These are phyloP conservation scores for Tetranychus truncatus DNA, from an alignment of 2,888 invertebrate genomes.

Conservation along the genomic window DNA sequence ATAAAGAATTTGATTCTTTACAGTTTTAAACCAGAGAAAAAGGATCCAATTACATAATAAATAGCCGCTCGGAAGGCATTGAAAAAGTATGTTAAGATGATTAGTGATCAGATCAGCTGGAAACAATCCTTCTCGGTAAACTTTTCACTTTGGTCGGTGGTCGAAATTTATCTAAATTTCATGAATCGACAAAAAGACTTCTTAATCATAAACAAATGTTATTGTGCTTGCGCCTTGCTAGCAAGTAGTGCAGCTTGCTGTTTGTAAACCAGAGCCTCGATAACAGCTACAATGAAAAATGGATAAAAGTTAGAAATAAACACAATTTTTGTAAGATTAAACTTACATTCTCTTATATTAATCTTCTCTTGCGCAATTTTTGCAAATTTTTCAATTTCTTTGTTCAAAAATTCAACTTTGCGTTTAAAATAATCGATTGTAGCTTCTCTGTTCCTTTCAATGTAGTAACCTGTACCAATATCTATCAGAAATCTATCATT, in stretches of 20 bases:
- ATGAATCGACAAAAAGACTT: no score
- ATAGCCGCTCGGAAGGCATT: no score
- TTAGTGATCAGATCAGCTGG: no score
- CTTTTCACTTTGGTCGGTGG: no score
- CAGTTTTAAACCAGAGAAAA: no score
- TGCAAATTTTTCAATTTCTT: conserved; percentile 87
- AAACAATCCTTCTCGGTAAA: no score
- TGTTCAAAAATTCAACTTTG: conserved; percentile 69
- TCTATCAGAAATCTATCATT: conserved; percentile 75
- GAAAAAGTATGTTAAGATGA: no score
- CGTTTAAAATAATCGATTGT: conserved; percentile 82
- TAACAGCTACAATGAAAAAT: neutral
- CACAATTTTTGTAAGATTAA: neutral
- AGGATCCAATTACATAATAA: no score
- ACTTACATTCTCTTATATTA: conserved; percentile 18
- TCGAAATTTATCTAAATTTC: no score
- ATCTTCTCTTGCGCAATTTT: conserved; percentile 60
- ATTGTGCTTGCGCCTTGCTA: no score
- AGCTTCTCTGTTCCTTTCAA: conserved; percentile 63
- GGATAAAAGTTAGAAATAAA: neutral
- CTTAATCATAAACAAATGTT: no score
- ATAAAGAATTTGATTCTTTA: no score
- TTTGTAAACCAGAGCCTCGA: neutral
- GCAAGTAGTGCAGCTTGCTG: neutral
- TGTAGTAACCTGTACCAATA: conserved; percentile 90